Percentiles rank a stretch among this genome's conserved stretches.
Evolutionary conservation across 2,797 vertebrate species (phyloP).

Genomic region (Helostoma temminkii): DNA sequence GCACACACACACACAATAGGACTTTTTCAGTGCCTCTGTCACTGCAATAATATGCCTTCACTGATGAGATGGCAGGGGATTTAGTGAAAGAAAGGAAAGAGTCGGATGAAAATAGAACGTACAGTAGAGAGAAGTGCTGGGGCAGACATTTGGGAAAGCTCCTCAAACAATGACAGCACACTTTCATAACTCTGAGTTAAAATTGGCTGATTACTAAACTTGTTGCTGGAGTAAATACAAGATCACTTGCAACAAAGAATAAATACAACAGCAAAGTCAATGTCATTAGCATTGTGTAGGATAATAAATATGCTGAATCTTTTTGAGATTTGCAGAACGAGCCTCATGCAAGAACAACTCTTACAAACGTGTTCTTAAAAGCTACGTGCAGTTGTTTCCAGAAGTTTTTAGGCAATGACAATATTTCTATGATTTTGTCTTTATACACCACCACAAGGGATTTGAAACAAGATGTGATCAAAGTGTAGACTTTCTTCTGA

Average conservation of each 20-base stretch:
- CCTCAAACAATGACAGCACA: neutral
- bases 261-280: no score
- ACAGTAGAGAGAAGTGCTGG: neutral
- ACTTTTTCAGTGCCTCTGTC: constrained; percentile 19
- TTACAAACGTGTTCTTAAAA: no score
- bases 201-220: neutral
- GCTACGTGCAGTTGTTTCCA: no score
- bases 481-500: no score
- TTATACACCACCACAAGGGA: no score
- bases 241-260: no score
- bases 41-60: constrained; percentile 31
- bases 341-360: no score
- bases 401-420: no score
- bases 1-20: constrained; percentile 7
- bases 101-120: constrained; percentile 1
- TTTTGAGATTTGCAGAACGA: neutral
- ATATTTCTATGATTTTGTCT: no score
- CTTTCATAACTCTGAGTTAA: neutral
- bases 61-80: constrained; percentile 33
- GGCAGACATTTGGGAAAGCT: constrained; percentile 7
- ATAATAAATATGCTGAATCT: neutral
- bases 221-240: neutral
- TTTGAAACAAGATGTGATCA: no score
- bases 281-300: no score
- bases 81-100: neutral